These are phyloP conservation scores for Cebus imitator DNA, from an alignment of 2,113 vertebrate species.

Conservation along the genomic window DNA sequence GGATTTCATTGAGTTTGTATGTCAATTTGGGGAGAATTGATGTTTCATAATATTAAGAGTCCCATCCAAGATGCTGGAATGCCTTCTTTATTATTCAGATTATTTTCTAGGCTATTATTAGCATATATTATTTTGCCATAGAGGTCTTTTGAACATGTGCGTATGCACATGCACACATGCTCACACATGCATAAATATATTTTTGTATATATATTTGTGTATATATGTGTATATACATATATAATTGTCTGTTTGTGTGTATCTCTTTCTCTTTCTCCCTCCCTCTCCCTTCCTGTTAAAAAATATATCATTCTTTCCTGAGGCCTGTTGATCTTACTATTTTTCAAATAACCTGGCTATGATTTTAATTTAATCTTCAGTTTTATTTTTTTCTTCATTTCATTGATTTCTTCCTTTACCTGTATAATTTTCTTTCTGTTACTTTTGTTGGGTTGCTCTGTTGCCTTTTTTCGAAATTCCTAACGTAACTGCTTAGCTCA, in stretches of 20 bases:
- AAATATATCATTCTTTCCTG: background rate
- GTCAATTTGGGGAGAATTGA: background rate
- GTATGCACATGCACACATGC: background rate
- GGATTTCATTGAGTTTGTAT: background rate
- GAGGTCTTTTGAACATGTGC: background rate
- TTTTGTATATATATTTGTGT: background rate
- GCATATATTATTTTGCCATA: background rate
- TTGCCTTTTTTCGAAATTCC: background rate
- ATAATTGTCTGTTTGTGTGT: background rate
- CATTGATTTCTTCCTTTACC: background rate
- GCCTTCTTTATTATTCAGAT: background rate
- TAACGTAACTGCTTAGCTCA: background rate
- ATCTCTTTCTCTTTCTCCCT: background rate
- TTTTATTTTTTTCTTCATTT: background rate
- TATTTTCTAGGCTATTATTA: background rate
- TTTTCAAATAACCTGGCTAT: background rate
- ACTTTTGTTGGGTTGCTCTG: background rate
- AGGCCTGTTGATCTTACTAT: background rate
- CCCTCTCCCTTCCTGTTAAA: background rate
- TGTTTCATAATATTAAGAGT: background rate
- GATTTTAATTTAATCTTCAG: background rate
- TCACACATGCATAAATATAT: background rate
- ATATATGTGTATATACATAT: background rate
- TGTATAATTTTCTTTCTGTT: background rate
- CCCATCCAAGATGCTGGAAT: background rate